phyloP scores from a whole-genome alignment of 2,797 vertebrate genomes.

The Cuculus canorus region DNA sequence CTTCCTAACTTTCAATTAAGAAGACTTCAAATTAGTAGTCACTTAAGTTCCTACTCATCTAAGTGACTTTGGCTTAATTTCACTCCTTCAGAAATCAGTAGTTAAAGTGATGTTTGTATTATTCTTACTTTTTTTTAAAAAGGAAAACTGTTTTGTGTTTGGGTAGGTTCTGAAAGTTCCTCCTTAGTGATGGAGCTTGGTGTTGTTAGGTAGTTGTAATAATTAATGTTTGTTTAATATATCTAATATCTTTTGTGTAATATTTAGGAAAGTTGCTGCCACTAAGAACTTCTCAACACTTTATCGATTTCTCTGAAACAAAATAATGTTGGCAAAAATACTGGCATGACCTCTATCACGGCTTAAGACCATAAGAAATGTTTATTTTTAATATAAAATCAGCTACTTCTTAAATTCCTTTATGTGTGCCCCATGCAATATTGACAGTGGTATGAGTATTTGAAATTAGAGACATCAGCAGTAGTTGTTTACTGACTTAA shows the following conservation, averaged over 20 bases:
- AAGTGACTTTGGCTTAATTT: not conserved
- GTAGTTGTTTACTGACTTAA: not conserved
- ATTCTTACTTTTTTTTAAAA: not conserved
- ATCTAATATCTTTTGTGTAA: not conserved
- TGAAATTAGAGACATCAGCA: not conserved
- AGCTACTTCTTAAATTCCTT: conserved; percentile 4
- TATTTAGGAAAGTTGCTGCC: not conserved
- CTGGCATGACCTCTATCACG: not conserved
- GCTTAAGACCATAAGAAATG: not conserved
- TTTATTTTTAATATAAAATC: conserved; percentile 19
- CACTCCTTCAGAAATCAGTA: not conserved
- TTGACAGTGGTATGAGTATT: not conserved
- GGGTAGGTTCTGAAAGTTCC: not conserved
- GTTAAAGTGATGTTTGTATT: not conserved
- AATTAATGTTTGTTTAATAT: not conserved
- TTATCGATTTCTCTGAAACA: conserved; percentile 1
- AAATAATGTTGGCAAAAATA: conserved; percentile 24
- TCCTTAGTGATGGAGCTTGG: not conserved
- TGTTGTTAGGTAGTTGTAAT: not conserved
- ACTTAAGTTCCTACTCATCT: not conserved
- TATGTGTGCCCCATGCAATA: not conserved
- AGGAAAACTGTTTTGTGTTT: not conserved
- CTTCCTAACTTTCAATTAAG: not conserved
- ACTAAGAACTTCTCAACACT: not conserved
- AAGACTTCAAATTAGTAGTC: not conserved